Evolutionary conservation across 2,113 vertebrate species (phyloP), one percentile per base, ranked within the genome.

Genomic region (Trichomycterus rosablanca): DNA sequence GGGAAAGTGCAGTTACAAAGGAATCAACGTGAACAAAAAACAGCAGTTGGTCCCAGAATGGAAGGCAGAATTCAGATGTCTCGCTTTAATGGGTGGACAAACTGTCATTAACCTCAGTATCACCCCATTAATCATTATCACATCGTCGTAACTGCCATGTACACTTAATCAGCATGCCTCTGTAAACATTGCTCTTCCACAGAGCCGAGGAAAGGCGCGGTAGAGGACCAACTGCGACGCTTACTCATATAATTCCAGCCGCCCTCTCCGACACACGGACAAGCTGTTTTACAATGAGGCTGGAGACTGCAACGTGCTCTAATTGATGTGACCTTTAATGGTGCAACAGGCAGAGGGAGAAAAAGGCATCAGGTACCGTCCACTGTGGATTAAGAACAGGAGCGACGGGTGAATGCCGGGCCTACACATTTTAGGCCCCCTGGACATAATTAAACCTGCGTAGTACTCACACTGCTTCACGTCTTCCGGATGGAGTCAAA

Each of bases 271-370:
- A 75, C 73, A 78, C 75, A 71, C 72, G 58, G 80, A 81, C 78
- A 82, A 84, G 83, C 83, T 85, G 82, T 79, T 85, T 74, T 73
- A 80, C 75, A 85, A 85, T 77, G 83, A 85, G 84, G 83, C 81
- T 78, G 72, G 86, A 87, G 85, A 87, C 81, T 81, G 78, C 81
- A 85, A 82, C 79, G 82, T 78, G 78, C 81, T 80, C 83, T 88
- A 89, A 88, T 89, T 88, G 84, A 89, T 85, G 82, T 88, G 86
- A 87, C 87, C 85, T 88, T 87, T 88, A 86, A 86, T 87, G 86
- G 86, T 80, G 82, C 79, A 74, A 80, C 65, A 80, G 82, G 77
- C 80, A 69, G 59, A 78, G 73, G 77, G 40, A 78, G 78, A 85
- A 78, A 78, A 84, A 87, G 83, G 84, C 83, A 87, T 86, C 83